Evolutionary conservation across 1,140 invertebrate genomes (phyloP).

Genomic region (Linepithema humile): DNA sequence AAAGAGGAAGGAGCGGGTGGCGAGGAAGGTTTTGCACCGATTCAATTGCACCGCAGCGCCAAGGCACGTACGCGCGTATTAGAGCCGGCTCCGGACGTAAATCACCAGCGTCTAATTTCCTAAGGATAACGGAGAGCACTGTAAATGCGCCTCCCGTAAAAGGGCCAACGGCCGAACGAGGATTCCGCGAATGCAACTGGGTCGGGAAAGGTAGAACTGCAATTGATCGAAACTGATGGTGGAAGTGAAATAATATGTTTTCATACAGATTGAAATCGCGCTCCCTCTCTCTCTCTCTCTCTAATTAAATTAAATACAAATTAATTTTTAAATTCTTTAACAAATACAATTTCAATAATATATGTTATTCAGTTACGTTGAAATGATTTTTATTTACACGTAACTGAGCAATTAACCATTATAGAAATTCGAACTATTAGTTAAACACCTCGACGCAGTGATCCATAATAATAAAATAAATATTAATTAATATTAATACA

Average conservation of each 20-base stretch:
- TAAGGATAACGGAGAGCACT: slow-evolving; percentile 65
- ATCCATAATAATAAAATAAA: slow-evolving; percentile 15
- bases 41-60: slow-evolving; percentile 44
- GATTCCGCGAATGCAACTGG: neutral
- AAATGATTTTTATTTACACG: neutral
- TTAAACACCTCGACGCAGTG: neutral
- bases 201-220: neutral
- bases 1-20: neutral
- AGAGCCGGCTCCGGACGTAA: slow-evolving; percentile 59
- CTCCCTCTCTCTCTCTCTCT: no score
- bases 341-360: no score
- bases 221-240: neutral
- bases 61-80: slow-evolving; percentile 46
- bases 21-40: slow-evolving; percentile 1
- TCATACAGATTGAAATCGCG: neutral
- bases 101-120: slow-evolving; percentile 74
- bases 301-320: neutral
- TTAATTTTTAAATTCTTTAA: neutral
- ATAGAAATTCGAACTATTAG: neutral
- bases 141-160: slow-evolving; percentile 38
- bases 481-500: slow-evolving; percentile 6
- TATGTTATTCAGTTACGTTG: no score
- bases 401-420: neutral
- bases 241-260: neutral
- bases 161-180: slow-evolving; percentile 8